Evolutionary conservation across 2,797 vertebrate species (phyloP).

Genomic region (Prunella strophiata): DNA sequence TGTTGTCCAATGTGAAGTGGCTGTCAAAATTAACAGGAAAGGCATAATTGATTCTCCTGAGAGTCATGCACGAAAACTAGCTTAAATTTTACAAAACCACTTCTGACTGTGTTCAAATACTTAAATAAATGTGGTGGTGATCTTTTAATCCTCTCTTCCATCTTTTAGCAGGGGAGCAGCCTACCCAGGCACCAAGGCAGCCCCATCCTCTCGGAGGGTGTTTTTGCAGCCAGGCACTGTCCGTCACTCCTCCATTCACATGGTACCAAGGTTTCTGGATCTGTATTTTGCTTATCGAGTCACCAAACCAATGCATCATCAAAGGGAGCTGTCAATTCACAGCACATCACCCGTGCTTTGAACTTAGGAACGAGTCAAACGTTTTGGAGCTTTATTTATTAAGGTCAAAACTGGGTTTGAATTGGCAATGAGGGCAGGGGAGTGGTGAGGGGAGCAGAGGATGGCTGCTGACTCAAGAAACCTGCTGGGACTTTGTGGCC

Average conservation of each 20-base stretch:
- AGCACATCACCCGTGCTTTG: constrained; percentile 78
- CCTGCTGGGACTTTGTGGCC: constrained; percentile 85
- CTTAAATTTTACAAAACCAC: not conserved
- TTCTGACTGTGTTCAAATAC: not conserved
- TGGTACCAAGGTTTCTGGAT: not conserved
- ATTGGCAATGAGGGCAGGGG: constrained; percentile 78
- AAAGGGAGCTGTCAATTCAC: constrained; percentile 78
- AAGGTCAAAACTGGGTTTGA: constrained; percentile 79
- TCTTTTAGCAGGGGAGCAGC: not conserved
- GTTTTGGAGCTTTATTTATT: constrained; percentile 77
- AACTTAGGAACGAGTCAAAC: constrained; percentile 78
- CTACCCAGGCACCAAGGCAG: not conserved
- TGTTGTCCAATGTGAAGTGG: not conserved
- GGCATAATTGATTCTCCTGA: constrained; percentile 21
- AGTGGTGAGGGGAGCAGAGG: constrained; percentile 68
- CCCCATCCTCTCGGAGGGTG: not conserved
- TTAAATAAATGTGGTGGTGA: constrained; percentile 33
- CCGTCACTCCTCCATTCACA: not conserved
- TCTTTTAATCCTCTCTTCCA: constrained; percentile 26
- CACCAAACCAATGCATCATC: constrained; percentile 76
- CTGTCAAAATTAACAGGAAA: constrained; percentile 39
- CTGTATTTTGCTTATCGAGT: constrained; percentile 63
- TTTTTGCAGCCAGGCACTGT: not conserved
- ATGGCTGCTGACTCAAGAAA: constrained; percentile 77
- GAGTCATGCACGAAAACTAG: not conserved